Evolutionary conservation across 1,140 invertebrate species (phyloP), one percentile per base, ranked within the genome.

Genomic region (Bombus superbus): DNA sequence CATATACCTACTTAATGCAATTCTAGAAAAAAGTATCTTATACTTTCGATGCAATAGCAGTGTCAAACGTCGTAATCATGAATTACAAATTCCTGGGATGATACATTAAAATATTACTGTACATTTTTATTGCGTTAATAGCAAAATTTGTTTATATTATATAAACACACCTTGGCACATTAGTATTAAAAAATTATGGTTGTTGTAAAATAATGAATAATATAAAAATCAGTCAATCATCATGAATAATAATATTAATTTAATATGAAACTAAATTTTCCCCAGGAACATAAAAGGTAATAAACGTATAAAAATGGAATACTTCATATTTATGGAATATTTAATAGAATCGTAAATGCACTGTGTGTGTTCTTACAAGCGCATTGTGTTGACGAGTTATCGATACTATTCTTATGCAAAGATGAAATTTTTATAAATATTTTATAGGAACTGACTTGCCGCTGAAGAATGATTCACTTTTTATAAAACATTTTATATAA

Each of bases 401-500:
- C 76, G 84, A 68, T 72, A 81, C 42, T 81, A 90, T 84, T 85
- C 59, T 88, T 85, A 85, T 86, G 85, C 72, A 74, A 90, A 82
- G 86, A 88, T 86, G 87, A 87, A 81, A 89, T 80, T 80, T 80
- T 57, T 89, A 91, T 89, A 91, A 89, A 85, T 88, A 88, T 85
- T 62, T 89, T 73, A 74, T 93, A 93, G 92, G 92, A 93, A 93
- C 92, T 93, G 88, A 92, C 87, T 86, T 87, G 88, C 82, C 74
- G 87, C 75, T 89, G 85, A 90, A 91, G 72, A 90, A 87, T 90
- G 86, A 82, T 88, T 88, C 57, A 64, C 40, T 72, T 35, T 85
- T 88, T 92, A 92, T 87, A 93, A 93, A 93, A 93, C 81, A 91
- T 91, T 81, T 84, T 82, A 73, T 92, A 92, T 91, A 92, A 92